These are phyloP conservation scores for Takifugu ocellatus DNA, from an alignment of 2,797 vertebrate species.

Conservation along the genomic window DNA sequence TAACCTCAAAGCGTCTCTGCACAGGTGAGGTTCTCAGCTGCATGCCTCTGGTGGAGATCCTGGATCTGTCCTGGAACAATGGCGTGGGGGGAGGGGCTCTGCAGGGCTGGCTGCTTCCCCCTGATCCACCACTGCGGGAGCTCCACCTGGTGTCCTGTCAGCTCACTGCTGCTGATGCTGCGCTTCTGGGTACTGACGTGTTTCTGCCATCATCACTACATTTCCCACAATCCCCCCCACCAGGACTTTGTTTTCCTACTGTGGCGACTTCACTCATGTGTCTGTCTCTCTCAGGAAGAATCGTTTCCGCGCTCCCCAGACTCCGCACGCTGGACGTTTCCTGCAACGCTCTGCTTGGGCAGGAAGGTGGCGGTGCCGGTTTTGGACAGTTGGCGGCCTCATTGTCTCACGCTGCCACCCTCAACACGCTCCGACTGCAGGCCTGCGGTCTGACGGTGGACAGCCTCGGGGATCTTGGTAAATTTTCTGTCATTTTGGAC, in stretches of 20 bases:
- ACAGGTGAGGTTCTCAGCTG: slow-evolving; percentile 75
- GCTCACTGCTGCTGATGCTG: slow-evolving; percentile 77
- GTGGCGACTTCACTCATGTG: background rate
- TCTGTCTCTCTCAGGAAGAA: slow-evolving; percentile 58
- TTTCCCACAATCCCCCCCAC: slow-evolving; percentile 23
- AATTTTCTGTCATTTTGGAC: background rate
- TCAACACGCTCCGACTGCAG: slow-evolving; percentile 76
- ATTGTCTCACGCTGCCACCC: slow-evolving; percentile 62
- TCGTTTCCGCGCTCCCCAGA: slow-evolving; percentile 55
- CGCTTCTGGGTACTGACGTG: slow-evolving; percentile 72
- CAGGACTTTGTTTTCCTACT: background rate
- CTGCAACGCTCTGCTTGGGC: slow-evolving; percentile 74
- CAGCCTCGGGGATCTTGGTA: slow-evolving; percentile 74
- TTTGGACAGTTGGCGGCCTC: slow-evolving; percentile 65
- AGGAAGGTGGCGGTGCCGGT: slow-evolving; percentile 18
- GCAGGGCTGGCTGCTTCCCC: slow-evolving; percentile 70
- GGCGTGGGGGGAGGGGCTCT: slow-evolving; percentile 76
- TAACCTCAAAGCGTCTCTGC: background rate
- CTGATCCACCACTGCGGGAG: slow-evolving; percentile 68
- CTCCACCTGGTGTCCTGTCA: slow-evolving; percentile 83
- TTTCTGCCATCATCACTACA: background rate
- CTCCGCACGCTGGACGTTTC: slow-evolving; percentile 83
- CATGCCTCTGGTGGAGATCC: slow-evolving; percentile 75
- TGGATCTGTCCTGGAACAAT: slow-evolving; percentile 89
- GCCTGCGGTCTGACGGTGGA: slow-evolving; percentile 75